These are phyloP conservation scores for Cecidostiba fungosa DNA, from an alignment of 2,888 invertebrate species.

Conservation along the genomic window DNA sequence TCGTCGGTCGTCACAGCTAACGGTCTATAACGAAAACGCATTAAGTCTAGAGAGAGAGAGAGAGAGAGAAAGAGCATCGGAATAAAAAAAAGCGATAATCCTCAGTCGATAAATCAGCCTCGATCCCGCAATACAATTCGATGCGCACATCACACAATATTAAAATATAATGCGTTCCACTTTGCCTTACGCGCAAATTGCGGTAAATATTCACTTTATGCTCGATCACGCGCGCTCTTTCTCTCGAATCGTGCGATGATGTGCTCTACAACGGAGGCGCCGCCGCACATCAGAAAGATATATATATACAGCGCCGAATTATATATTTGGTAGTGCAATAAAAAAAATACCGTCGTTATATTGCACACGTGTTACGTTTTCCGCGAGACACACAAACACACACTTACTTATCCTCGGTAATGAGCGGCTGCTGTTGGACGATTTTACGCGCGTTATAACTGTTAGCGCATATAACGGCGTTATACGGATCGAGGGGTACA, in stretches of 20 bases:
- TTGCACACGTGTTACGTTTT: neutral
- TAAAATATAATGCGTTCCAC: neutral
- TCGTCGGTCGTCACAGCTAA: neutral
- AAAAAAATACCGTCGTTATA: neutral
- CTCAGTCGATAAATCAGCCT: neutral
- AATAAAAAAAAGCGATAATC: neutral
- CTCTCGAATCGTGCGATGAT: neutral
- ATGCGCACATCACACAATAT: neutral
- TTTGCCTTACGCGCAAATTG: neutral
- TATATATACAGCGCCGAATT: neutral
- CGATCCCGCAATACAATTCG: neutral
- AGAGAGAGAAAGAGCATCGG: neutral
- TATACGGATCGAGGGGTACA: neutral
- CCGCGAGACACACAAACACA: neutral
- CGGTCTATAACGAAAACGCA: neutral
- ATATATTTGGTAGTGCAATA: too few relatives aligned
- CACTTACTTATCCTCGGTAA: neutral
- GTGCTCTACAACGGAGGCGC: neutral
- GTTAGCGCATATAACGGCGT: conserved; percentile 6
- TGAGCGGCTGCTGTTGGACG: neutral
- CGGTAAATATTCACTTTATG: conserved; percentile 33
- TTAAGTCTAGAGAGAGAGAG: neutral
- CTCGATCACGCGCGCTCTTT: conserved; percentile 14
- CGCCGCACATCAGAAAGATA: too few relatives aligned
- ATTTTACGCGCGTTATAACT: conserved; percentile 22